Evolutionary conservation across 53 echinoderm and acorn worm species (phyloP).

Genomic region (Arbacia lixula): DNA sequence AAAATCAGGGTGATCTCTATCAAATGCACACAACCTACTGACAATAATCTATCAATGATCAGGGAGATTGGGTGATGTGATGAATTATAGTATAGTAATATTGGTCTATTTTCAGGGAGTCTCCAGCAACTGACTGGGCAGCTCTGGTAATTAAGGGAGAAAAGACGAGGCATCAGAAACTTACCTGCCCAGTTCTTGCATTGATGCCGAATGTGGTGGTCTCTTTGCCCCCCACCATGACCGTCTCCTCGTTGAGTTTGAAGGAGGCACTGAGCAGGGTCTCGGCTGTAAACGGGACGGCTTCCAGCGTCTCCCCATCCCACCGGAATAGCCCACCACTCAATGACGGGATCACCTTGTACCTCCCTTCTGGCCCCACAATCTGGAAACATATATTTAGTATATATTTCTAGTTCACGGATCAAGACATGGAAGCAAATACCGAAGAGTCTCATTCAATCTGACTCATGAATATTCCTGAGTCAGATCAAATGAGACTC

Average conservation of each 20-base stretch:
- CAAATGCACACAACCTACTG: no score
- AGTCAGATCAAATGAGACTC: no score
- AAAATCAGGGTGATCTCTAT: no score
- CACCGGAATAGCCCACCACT: conserved; percentile 89
- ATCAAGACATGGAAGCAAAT: no score
- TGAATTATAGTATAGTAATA: no score
- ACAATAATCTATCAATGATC: no score
- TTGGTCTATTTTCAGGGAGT: no score
- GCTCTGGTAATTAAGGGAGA: background rate
- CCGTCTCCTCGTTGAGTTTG: conserved; percentile 80
- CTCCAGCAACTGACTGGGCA: no score
- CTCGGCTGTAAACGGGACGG: conserved; percentile 88
- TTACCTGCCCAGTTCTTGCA: conserved; percentile 88
- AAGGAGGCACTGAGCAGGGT: conserved; percentile 88
- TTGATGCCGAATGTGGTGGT: conserved; percentile 89
- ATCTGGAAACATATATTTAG: conserved; percentile 41
- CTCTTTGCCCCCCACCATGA: conserved; percentile 93
- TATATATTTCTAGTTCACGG: no score
- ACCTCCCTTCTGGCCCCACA: conserved; percentile 69
- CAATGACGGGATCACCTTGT: conserved; percentile 88
- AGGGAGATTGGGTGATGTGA: no score
- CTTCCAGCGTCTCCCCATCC: conserved; percentile 81
- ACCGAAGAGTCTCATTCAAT: no score
- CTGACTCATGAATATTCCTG: no score
- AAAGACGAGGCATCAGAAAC: background rate